Base-by-base conservation (phyloP, 2,113 vertebrate species). In the Tachysurus vachellii region DNA sequence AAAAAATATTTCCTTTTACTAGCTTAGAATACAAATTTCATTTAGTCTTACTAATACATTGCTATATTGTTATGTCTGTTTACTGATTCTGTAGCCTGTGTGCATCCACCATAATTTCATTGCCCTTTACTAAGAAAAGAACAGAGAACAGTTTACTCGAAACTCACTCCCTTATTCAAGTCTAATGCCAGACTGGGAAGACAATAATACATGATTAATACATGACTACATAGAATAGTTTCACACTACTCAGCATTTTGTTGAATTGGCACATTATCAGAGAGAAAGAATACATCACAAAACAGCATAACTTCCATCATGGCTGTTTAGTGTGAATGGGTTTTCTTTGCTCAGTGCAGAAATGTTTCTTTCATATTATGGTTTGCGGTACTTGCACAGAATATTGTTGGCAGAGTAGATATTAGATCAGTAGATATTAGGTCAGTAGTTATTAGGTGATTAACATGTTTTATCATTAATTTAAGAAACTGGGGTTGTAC, bases 1-100 rank as follows among this genome's bases (percentile, higher is more conserved):
- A 79, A 77, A 77, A 76, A 11, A 59, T 21, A 57, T 80, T 12
- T 80, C 28, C 77, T 57, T 57, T 79, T n/a, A 79, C 6, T 28
- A 19, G 28, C 28, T 17, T 9, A 21, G 13, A 17, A 80, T 56
- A 11, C 10, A 19, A 57, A 31, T 57, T 80, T 31, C 7, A 54
- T n/a, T 28, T 56, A 19, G 53, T 57, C 44, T n/a, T 59, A 26
- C 12, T 42, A 81, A 61, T 80, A 80, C 31, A 59, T 56, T 19
- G 19, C n/a, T 36, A 26, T 5, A n/a, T 9, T 77, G 50, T 4
- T 12, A 14, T 36, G 9, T 11, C 70, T 19, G 14, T 71, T 14
- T 0, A 71, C 36, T 23, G 36, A 44, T 75, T 75, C 42, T 76
- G 44, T n/a, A 50, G 12, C 50, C 73, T 75, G 26, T 50, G 12